Percentiles rank a stretch among this genome's conserved stretches.
Evolutionary conservation across 2,797 vertebrate genomes (phyloP).

Genomic region (Botia almorhae): DNA sequence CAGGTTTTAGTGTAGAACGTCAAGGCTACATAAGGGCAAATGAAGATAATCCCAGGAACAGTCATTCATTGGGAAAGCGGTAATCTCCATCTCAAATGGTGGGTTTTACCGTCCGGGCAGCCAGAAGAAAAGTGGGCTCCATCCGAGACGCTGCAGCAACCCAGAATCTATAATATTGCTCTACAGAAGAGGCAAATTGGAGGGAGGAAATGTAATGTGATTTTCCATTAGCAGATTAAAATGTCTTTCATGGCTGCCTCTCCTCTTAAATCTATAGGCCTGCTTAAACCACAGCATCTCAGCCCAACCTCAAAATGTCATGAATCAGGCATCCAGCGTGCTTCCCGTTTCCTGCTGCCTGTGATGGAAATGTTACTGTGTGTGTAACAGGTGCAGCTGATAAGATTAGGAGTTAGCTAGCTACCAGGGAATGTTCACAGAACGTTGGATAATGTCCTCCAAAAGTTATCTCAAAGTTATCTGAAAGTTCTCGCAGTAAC

Average conservation of each 20-base stretch:
- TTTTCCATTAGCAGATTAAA: constrained; percentile 69
- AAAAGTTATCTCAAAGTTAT: too few relatives aligned
- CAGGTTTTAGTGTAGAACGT: constrained; percentile 38
- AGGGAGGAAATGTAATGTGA: constrained; percentile 61
- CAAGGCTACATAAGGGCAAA: constrained; percentile 56
- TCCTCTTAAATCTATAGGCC: constrained; percentile 59
- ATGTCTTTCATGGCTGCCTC: constrained; percentile 63
- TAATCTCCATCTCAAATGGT: constrained; percentile 61
- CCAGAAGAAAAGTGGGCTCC: constrained; percentile 48
- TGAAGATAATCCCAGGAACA: constrained; percentile 59
- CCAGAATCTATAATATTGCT: constrained; percentile 49
- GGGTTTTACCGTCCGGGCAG: constrained; percentile 53
- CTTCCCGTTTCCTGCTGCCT: neutral
- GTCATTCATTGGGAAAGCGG: constrained; percentile 57
- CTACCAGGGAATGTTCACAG: too few relatives aligned
- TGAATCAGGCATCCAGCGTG: constrained; percentile 4
- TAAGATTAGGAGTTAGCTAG: constrained; percentile 4
- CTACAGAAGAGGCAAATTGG: constrained; percentile 59
- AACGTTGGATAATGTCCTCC: too few relatives aligned
- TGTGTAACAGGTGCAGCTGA: neutral
- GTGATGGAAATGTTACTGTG: neutral
- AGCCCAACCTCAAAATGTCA: constrained; percentile 61
- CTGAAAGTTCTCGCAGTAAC: too few relatives aligned
- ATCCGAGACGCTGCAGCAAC: constrained; percentile 34
- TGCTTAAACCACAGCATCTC: constrained; percentile 50